These are phyloP conservation scores for Margarornis squamiger DNA, from an alignment of 2,797 vertebrate genomes.

Conservation along the genomic window DNA sequence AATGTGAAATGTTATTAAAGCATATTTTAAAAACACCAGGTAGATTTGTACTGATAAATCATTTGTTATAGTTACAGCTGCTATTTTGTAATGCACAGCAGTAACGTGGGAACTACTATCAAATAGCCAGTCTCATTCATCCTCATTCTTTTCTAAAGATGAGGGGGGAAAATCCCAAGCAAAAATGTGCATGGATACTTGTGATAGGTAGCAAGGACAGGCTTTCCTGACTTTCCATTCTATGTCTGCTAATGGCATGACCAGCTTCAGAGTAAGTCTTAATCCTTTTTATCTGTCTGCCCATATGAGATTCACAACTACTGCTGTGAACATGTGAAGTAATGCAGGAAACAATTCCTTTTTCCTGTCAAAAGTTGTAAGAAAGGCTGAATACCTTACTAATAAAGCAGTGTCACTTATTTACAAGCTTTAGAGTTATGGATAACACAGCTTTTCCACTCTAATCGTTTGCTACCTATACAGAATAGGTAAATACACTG, in stretches of 20 bases:
- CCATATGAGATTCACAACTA: neutral
- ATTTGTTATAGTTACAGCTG: neutral
- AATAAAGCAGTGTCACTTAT: neutral
- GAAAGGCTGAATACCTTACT: neutral
- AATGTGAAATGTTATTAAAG: neutral
- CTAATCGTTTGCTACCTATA: neutral
- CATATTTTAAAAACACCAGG: neutral
- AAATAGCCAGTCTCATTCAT: neutral
- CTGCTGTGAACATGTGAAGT: neutral
- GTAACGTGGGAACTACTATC: neutral
- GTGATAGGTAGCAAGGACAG: neutral
- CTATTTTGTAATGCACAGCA: neutral
- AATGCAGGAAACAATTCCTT: neutral
- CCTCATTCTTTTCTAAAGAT: neutral
- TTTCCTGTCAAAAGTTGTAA: neutral
- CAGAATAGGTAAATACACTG: neutral
- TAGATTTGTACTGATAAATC: neutral
- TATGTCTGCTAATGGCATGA: neutral
- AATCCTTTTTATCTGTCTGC: neutral
- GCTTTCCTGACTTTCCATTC: neutral
- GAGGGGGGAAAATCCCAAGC: neutral
- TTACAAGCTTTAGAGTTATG: neutral
- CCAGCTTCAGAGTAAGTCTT: neutral
- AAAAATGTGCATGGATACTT: neutral
- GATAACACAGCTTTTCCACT: neutral